Evolutionary conservation across 2,113 vertebrate genomes (phyloP).

Genomic region (Strix aluco): DNA sequence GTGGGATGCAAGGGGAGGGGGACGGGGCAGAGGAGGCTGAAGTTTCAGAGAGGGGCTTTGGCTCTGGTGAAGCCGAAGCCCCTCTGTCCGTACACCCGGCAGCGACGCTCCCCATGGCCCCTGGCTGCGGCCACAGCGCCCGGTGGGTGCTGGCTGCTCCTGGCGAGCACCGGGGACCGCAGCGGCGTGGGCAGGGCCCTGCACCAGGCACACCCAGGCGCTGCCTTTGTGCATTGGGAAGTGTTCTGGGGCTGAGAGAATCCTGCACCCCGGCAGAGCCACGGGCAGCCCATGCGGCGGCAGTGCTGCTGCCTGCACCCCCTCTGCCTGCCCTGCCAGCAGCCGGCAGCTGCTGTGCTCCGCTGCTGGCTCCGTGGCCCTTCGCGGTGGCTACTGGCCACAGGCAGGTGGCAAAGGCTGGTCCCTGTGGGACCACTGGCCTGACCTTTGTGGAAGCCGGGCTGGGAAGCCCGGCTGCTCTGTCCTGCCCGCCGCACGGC

Average conservation of each 20-base stretch:
- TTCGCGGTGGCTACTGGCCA: fast-evolving
- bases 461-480: neutral
- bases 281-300: fast-evolving
- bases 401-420: neutral
- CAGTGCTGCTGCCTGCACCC: fast-evolving
- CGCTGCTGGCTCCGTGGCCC: fast-evolving
- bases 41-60: fast-evolving
- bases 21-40: fast-evolving
- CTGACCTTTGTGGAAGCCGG: neutral
- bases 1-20: neutral
- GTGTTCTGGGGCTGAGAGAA: fast-evolving
- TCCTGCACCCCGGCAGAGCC: neutral
- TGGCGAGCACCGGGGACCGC: fast-evolving
- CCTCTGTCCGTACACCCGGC: fast-evolving
- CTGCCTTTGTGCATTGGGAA: fast-evolving
- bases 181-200: fast-evolving
- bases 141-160: neutral
- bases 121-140: fast-evolving
- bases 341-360: fast-evolving
- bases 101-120: fast-evolving
- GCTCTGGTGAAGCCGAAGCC: fast-evolving
- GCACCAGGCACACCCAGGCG: fast-evolving
- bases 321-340: neutral
- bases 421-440: neutral
- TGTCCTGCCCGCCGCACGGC: fast-evolving